Evolutionary conservation across 2,888 invertebrate species (phyloP).

Genomic region (Venusia cambrica): DNA sequence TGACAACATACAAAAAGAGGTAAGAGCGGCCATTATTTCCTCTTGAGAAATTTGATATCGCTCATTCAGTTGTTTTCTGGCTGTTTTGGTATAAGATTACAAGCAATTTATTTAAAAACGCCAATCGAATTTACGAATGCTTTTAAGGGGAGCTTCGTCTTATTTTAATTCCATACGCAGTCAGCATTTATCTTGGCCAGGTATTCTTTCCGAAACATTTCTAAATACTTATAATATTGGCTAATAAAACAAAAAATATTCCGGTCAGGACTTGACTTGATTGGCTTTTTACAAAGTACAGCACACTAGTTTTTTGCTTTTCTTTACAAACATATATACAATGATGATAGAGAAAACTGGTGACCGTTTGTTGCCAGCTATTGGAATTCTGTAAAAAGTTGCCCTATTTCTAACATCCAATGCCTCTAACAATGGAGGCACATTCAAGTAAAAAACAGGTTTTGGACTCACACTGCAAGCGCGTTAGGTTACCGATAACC

Average conservation of each 20-base stretch:
- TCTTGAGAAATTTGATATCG: slow-evolving; percentile 70
- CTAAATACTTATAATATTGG: no score
- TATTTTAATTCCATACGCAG: slow-evolving; percentile 45
- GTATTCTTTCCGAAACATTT: no score
- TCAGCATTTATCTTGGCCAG: no score
- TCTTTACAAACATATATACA: no score
- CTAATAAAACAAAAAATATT: no score
- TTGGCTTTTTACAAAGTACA: background rate
- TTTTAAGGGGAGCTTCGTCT: slow-evolving; percentile 53
- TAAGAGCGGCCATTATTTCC: slow-evolving; percentile 60
- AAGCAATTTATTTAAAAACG: slow-evolving; percentile 77
- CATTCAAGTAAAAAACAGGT: slow-evolving; percentile 3
- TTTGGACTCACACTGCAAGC: no score
- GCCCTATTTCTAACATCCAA: slow-evolving; percentile 22
- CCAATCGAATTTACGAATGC: slow-evolving; percentile 72
- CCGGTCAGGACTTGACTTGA: no score
- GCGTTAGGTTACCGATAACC: no score
- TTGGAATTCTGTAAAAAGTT: slow-evolving; percentile 20
- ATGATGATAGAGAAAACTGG: slow-evolving; percentile 7
- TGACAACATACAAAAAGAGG: slow-evolving; percentile 60
- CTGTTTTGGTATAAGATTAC: slow-evolving; percentile 80
- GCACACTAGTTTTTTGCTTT: slow-evolving; percentile 2
- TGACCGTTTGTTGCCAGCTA: slow-evolving; percentile 2
- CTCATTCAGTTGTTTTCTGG: slow-evolving; percentile 76
- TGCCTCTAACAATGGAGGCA: slow-evolving; percentile 33